phyloP scores from a whole-genome alignment of 2,888 invertebrate genomes.

The Cylindroiulus punctatus region DNA sequence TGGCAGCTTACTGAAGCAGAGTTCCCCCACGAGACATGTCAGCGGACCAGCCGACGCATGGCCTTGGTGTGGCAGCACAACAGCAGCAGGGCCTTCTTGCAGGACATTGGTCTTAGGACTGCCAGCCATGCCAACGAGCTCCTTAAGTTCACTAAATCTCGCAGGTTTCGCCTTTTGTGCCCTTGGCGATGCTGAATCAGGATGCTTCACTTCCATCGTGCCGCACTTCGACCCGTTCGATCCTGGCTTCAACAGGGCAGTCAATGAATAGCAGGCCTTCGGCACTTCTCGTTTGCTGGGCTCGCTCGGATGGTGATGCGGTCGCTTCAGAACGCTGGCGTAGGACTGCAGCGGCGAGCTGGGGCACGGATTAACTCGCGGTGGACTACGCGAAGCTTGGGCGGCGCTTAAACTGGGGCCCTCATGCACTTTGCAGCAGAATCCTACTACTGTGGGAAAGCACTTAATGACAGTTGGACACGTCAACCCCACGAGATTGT shows the following conservation, averaged over 20 bases:
- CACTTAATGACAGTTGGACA: not conserved
- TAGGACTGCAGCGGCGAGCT: not conserved
- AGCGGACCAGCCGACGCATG: not conserved
- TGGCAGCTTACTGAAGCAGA: not conserved
- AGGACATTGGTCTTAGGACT: not conserved
- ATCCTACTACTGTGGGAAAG: not conserved
- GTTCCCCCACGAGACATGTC: not conserved
- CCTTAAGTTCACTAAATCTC: not conserved
- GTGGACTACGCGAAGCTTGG: not conserved
- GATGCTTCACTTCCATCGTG: not conserved
- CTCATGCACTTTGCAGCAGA: not conserved
- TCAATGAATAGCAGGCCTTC: not conserved
- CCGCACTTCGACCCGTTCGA: not conserved
- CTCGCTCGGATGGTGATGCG: not conserved
- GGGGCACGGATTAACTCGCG: not conserved
- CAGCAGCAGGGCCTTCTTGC: not conserved
- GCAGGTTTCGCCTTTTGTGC: not conserved
- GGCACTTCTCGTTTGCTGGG: not conserved
- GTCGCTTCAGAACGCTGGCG: not conserved
- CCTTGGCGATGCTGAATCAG: not conserved
- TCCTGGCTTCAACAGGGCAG: not conserved
- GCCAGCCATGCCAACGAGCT: not conserved
- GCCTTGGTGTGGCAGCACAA: not conserved
- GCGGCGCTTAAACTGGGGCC: not conserved
- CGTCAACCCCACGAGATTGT: not conserved